These are phyloP conservation scores for Synodontis membranacea DNA, from an alignment of 2,113 vertebrate species.

Conservation along the genomic window DNA sequence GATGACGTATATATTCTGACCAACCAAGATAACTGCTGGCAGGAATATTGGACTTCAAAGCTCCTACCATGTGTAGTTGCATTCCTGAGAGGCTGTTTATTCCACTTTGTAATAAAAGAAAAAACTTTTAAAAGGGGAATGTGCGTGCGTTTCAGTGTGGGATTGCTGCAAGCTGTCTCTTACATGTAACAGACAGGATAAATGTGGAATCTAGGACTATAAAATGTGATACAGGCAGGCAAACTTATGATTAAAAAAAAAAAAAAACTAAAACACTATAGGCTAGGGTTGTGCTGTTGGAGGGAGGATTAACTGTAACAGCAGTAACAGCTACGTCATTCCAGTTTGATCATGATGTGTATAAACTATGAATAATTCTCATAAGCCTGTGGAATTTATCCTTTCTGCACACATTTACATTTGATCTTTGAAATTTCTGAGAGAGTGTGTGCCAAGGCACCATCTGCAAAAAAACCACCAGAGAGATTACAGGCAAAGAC, in stretches of 20 bases:
- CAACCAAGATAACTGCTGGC: conserved; percentile 70
- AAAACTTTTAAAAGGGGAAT: conserved; percentile 48
- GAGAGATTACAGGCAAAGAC: conserved; percentile 9
- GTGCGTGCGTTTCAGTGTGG: conserved; percentile 9
- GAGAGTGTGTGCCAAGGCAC: background rate
- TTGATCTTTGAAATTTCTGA: conserved; percentile 13
- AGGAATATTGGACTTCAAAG: conserved; percentile 68
- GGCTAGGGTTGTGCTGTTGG: background rate
- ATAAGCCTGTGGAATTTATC: conserved; percentile 41
- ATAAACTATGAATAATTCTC: conserved; percentile 6
- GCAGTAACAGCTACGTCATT: background rate
- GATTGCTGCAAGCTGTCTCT: background rate
- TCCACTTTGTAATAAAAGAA: conserved; percentile 71
- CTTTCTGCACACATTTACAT: background rate
- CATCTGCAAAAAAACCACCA: conserved; percentile 22
- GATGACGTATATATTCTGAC: conserved; percentile 40
- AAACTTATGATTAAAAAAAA: conserved; percentile 6
- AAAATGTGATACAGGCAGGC: background rate
- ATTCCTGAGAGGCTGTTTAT: conserved; percentile 59
- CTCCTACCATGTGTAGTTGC: conserved; percentile 60
- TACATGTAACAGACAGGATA: background rate
- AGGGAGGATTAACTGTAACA: conserved; percentile 5
- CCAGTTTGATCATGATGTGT: background rate
- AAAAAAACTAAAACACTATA: background rate
- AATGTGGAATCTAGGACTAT: background rate